phyloP scores from a whole-genome alignment of 2,888 invertebrate species.

The Axea sp. region DNA sequence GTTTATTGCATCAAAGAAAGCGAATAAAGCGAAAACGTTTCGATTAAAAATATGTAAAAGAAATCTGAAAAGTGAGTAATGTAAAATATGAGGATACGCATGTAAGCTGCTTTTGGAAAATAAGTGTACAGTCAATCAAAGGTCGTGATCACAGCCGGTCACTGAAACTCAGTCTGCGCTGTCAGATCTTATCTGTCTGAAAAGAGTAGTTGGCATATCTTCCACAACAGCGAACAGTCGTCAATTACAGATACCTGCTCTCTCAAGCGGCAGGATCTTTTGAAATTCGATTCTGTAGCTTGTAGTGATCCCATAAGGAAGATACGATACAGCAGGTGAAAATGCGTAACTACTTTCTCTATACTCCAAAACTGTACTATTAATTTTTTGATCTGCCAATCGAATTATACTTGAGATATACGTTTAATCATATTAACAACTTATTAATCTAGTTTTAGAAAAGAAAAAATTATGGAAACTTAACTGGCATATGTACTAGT shows the following conservation, averaged over 20 bases:
- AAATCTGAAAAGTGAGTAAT: slow-evolving; percentile 5
- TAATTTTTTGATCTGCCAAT: no score
- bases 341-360: slow-evolving; percentile 56
- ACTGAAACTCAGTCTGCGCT: slow-evolving; percentile 57
- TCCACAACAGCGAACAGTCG: slow-evolving; percentile 57
- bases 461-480: no score
- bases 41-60: no score
- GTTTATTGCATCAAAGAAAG: no score
- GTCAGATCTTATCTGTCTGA: slow-evolving; percentile 57
- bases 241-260: slow-evolving; percentile 61
- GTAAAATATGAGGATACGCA: slow-evolving; percentile 21
- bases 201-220: slow-evolving; percentile 62
- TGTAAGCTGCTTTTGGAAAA: slow-evolving; percentile 49
- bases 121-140: slow-evolving; percentile 56
- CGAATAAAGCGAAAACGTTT: no score
- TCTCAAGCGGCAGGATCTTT: slow-evolving; percentile 57
- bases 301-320: slow-evolving; percentile 52
- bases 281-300: slow-evolving; percentile 61
- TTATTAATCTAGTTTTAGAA: slow-evolving; percentile 9
- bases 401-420: no score
- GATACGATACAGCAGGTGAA: slow-evolving; percentile 53
- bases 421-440: no score
- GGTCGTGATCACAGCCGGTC: slow-evolving; percentile 58
- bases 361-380: slow-evolving; percentile 14
- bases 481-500: neutral